Base-by-base conservation (phyloP, 2,888 invertebrate species). In the Monochamus alternatus region DNA sequence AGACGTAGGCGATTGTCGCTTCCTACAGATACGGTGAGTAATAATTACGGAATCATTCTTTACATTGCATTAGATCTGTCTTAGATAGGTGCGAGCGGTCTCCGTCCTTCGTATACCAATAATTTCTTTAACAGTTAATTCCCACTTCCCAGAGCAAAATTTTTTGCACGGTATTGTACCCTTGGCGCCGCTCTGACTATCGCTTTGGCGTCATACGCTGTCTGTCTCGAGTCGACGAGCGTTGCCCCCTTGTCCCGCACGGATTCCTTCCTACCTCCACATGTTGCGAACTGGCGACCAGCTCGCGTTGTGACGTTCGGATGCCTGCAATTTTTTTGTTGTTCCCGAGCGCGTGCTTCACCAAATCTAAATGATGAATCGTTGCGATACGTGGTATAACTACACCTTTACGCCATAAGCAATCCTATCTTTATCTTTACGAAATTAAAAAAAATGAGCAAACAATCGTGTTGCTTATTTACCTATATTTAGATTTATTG, bases 181-280 rank as follows among this genome's bases (percentile, higher is more conserved):
- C 83, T 85, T 88, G 89, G 89, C 89, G 89, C 89, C 89, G 87
- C 83, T 86, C 80, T 85, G 89, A 89, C 89, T 89, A 89, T 89
- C 87, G 86, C 87, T 87, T 87, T 89, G 89, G 89, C 89, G 89
- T 89, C 89, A 89, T 88, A 89, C 87, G 87, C 88, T 87, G 87
- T 87, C 88, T 88, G 86, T 86, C 83, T 81, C 84, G 81, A 85
- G 85, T 83, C 82, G 83, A 82, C 85, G 84, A 83, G 82, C 87
- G 83, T 83, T 83, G 82, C 85, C 84, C 85, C 84, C 81, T 81
- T 83, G 81, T 82, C 86, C 86, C 85, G 84, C 86, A 69, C 82
- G 81, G 83, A 86, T 86, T 84, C 84, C 82, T 79, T 83, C 81
- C 76, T 80, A 80, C 81, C 81, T 80, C 79, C 82, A 81, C 83